These are phyloP conservation scores for Drosophila equinoxialis DNA, from an alignment of 1,140 invertebrate species.

Conservation along the genomic window DNA sequence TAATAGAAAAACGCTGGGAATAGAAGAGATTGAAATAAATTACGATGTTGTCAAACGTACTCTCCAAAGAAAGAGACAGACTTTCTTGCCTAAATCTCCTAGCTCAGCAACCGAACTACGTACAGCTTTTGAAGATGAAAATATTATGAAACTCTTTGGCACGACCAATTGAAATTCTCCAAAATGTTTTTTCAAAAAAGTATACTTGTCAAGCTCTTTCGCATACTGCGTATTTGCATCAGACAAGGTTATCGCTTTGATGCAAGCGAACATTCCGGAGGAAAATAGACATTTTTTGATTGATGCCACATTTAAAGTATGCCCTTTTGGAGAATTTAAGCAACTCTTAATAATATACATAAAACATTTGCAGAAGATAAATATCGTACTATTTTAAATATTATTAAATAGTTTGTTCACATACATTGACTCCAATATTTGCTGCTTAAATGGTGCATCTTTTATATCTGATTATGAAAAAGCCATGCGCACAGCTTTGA, in stretches of 20 bases:
- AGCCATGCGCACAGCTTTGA: constrained; percentile 9
- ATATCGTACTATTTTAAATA: constrained; percentile 1
- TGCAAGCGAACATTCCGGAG: constrained; percentile 8
- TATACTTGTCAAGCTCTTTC: background rate
- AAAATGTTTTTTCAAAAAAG: no score
- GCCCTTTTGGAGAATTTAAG: constrained; percentile 15
- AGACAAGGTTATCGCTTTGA: background rate
- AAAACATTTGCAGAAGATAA: constrained; percentile 20
- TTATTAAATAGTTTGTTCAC: constrained; percentile 9
- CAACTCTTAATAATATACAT: constrained; percentile 21
- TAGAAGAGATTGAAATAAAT: no score
- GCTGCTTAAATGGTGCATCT: constrained; percentile 17
- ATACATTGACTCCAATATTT: constrained; percentile 1
- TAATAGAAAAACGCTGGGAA: no score
- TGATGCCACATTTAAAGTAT: constrained; percentile 16
- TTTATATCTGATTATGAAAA: constrained; percentile 24
- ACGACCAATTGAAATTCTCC: no score
- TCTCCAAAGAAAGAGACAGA: no score
- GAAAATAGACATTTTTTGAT: constrained; percentile 11
- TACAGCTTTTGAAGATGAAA: no score
- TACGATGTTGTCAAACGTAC: no score
- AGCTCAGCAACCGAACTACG: no score
- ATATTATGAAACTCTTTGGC: background rate
- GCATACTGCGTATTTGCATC: no score
- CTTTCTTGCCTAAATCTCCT: no score